phyloP scores from a whole-genome alignment of 1,140 invertebrate species.

The Periplaneta americana region DNA sequence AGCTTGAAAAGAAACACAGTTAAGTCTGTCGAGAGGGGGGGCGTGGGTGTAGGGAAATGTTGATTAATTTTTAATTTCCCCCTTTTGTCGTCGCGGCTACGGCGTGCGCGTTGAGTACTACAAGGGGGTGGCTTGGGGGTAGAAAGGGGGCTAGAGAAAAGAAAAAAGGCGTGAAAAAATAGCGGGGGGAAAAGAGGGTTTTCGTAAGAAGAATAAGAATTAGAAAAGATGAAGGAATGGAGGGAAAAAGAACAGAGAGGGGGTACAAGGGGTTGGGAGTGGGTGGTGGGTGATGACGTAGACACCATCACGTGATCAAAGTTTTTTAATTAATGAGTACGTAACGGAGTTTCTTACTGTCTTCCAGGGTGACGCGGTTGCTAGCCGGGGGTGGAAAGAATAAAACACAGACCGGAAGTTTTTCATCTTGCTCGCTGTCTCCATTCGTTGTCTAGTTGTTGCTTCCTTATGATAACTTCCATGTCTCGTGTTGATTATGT shows the following conservation, averaged over 20 bases:
- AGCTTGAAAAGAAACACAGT: background rate
- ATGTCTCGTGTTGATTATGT: background rate
- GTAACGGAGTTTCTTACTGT: background rate
- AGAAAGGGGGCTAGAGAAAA: background rate
- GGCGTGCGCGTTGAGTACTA: constrained; percentile 3
- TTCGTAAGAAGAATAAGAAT: constrained; percentile 4
- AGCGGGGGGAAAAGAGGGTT: constrained; percentile 1
- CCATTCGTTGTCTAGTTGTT: background rate
- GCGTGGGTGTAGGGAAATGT: background rate
- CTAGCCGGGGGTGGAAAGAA: background rate
- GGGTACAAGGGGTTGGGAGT: background rate
- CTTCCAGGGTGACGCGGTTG: background rate
- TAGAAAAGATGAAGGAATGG: constrained; percentile 8
- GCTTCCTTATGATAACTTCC: background rate
- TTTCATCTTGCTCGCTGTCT: background rate
- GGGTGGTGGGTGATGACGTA: background rate
- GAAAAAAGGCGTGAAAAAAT: background rate
- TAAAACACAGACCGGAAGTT: background rate
- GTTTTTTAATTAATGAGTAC: background rate
- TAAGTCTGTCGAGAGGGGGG: background rate
- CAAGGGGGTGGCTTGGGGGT: background rate
- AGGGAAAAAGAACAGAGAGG: constrained; percentile 1
- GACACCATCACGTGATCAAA: background rate
- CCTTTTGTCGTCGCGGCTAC: background rate
- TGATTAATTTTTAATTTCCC: constrained; percentile 11